phyloP scores from a whole-genome alignment of 2,797 vertebrate genomes.

The Enteromius argenteus region DNA sequence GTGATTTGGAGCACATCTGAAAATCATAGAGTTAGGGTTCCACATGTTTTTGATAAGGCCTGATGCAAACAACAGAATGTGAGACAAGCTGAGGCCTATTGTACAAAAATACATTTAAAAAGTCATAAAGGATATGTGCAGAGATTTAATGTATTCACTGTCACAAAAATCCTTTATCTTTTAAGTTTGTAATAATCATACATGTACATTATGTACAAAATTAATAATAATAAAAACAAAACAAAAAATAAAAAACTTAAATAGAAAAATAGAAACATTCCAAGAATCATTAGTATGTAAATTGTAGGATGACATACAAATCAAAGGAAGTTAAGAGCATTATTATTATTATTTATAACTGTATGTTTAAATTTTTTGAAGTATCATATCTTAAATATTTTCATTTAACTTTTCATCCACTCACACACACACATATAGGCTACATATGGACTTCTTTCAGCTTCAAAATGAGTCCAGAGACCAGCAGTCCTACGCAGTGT shows the following conservation, averaged over 20 bases:
- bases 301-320: not conserved
- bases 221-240: no score
- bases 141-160: conserved; percentile 33
- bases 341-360: not conserved
- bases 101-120: conserved; percentile 32
- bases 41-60: conserved; percentile 77
- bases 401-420: not conserved
- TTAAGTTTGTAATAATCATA: not conserved
- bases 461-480: conserved; percentile 65
- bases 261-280: not conserved
- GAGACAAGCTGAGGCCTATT: conserved; percentile 36
- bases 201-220: not conserved
- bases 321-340: not conserved
- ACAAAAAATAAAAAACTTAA: not conserved
- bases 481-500: conserved; percentile 63
- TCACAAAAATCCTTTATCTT: conserved; percentile 5
- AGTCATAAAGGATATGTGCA: conserved; percentile 30
- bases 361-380: not conserved
- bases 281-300: not conserved
- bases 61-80: conserved; percentile 64
- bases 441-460: conserved; percentile 57
- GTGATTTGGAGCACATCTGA: conserved; percentile 76
- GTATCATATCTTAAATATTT: conserved; percentile 17
- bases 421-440: not conserved
- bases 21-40: conserved; percentile 68